phyloP scores from a whole-genome alignment of 2,113 vertebrate species.

The Drymodes brunneopygia region DNA sequence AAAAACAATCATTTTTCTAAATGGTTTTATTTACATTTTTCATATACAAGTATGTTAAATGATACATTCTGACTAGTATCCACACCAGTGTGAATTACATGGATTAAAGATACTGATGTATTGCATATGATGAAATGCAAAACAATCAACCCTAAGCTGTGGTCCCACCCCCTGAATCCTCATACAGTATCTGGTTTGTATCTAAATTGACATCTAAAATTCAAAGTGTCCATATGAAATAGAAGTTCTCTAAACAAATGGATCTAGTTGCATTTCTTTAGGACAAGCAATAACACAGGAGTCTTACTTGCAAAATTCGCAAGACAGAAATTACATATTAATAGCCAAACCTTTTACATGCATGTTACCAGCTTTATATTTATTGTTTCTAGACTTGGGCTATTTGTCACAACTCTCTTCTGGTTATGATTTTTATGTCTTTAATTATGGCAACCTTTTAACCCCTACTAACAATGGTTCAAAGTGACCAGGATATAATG shows the following conservation, averaged over 20 bases:
- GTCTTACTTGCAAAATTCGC: not conserved
- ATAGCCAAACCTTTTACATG: not conserved
- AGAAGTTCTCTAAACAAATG: not conserved
- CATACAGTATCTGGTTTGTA: constrained; percentile 18
- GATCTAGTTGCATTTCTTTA: constrained; percentile 27
- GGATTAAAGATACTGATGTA: constrained; percentile 62
- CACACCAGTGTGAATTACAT: constrained; percentile 63
- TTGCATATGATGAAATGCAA: constrained; percentile 57
- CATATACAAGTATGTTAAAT: constrained; percentile 55
- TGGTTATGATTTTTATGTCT: not conserved
- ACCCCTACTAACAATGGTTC: not conserved
- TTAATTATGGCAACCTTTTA: not conserved
- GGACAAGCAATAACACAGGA: constrained; percentile 24
- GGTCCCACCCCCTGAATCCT: constrained; percentile 31
- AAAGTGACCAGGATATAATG: not conserved
- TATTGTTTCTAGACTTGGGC: not conserved
- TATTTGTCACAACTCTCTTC: not conserved
- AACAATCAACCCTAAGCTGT: constrained; percentile 41
- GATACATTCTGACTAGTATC: constrained; percentile 69
- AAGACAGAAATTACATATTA: not conserved
- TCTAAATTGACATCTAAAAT: constrained; percentile 30
- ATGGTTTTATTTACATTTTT: constrained; percentile 75
- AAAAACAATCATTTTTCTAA: constrained; percentile 73
- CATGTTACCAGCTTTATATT: not conserved
- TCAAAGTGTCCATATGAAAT: not conserved